Conservation (phyloP, 1,140 invertebrate species). For the Apocrypta bakeri region DNA sequence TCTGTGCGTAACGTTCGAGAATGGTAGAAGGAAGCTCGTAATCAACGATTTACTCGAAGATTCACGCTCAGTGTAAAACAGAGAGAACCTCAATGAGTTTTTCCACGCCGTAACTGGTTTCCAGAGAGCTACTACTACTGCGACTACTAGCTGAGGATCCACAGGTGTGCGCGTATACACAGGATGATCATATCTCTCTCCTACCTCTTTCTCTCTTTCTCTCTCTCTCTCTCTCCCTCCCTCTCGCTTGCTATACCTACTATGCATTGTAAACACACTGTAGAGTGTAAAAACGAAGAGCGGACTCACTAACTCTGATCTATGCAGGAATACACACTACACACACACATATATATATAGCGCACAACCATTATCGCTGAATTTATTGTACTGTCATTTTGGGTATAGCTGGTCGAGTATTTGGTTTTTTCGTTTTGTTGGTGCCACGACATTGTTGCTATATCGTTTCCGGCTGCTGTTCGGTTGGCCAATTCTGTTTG, state of each 20-base stretch:
- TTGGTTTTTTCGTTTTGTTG: no score
- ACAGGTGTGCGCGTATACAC: conserved; percentile 9
- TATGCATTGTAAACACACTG: no score
- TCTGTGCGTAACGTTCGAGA: no score
- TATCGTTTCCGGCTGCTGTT: no score
- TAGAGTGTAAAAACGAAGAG: no score
- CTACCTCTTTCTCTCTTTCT: not conserved
- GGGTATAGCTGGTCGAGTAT: no score
- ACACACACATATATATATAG: not conserved
- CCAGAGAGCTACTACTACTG: not conserved
- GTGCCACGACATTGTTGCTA: no score
- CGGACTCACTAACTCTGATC: conserved; percentile 34
- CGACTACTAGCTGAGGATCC: not conserved
- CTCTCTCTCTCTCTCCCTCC: not conserved
- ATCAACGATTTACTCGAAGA: no score
- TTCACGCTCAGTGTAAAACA: not conserved
- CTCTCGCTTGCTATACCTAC: no score
- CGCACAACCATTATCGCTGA: not conserved
- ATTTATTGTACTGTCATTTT: not conserved
- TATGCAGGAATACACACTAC: not conserved
- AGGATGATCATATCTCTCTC: not conserved
- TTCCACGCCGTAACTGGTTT: conserved; percentile 5
- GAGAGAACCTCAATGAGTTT: not conserved
- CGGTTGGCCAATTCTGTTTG: no score
- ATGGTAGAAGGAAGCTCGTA: not conserved